phyloP scores from a whole-genome alignment of 2,797 vertebrate genomes.

The Acipenser oxyrinchus region DNA sequence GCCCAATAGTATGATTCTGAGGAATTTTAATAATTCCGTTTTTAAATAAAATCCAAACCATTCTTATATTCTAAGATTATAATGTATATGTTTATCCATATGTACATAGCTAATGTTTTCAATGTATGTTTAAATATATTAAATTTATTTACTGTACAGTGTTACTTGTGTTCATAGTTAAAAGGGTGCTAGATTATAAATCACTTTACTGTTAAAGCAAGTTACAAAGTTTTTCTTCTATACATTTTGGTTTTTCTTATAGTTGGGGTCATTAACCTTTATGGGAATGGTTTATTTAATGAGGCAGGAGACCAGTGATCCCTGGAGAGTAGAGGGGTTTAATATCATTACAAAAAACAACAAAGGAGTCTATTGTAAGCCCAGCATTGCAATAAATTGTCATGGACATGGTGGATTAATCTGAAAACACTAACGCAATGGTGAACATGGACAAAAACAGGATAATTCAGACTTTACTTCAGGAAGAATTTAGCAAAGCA shows the following conservation, averaged over 20 bases:
- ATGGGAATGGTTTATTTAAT: constrained; percentile 5
- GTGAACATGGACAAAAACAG: too few relatives aligned
- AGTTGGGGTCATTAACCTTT: not conserved
- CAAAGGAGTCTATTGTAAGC: not conserved
- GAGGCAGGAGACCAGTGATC: not conserved
- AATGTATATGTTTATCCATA: too few relatives aligned
- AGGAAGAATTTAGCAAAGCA: too few relatives aligned
- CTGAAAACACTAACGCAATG: not conserved
- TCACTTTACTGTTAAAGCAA: not conserved
- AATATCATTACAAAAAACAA: not conserved
- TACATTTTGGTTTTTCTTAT: not conserved
- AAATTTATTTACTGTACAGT: too few relatives aligned
- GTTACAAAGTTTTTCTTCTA: not conserved
- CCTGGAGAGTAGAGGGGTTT: not conserved
- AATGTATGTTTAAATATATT: too few relatives aligned
- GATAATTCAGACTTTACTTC: too few relatives aligned
- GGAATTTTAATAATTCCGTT: too few relatives aligned
- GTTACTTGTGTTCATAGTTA: too few relatives aligned
- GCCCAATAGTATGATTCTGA: too few relatives aligned
- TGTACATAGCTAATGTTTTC: too few relatives aligned
- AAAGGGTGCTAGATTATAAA: not conserved
- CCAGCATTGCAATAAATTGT: not conserved
- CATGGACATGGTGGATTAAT: not conserved
- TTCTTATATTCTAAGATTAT: too few relatives aligned
- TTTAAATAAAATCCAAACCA: too few relatives aligned